Conservation (phyloP, 2,797 vertebrate species). For the Chelidonichthys spinosus region DNA sequence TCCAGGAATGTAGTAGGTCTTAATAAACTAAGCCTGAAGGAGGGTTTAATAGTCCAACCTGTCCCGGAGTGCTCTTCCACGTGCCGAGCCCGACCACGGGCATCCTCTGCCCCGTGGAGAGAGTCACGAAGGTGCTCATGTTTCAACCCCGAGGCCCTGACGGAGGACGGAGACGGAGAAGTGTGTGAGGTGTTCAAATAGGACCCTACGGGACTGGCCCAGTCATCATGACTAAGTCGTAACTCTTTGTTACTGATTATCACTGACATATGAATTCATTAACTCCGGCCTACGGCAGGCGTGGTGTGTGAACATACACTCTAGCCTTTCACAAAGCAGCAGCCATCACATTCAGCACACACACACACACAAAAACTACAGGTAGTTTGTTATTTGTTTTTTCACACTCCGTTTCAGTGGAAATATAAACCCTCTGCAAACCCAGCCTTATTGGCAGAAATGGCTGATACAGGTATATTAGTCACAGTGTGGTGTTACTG, state of each 20-base stretch:
- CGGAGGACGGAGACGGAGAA: constrained; percentile 16
- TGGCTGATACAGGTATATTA: constrained; percentile 67
- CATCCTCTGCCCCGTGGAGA: constrained; percentile 78
- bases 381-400: background rate
- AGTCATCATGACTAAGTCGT: constrained; percentile 63
- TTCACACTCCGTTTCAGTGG: constrained; percentile 29
- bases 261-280: constrained; percentile 56
- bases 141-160: constrained; percentile 38
- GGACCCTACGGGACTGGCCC: constrained; percentile 5
- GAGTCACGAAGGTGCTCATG: constrained; percentile 74
- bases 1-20: background rate
- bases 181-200: constrained; percentile 25
- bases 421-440: constrained; percentile 64
- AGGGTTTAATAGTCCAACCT: constrained; percentile 61
- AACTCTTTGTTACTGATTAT: constrained; percentile 67
- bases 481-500: constrained; percentile 61
- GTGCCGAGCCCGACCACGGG: constrained; percentile 82
- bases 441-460: constrained; percentile 48
- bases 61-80: constrained; percentile 83
- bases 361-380: constrained; percentile 5
- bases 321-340: background rate
- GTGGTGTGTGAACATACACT: background rate
- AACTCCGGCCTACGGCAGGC: constrained; percentile 38
- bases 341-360: background rate
- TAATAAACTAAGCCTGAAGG: background rate